A percentile compares a stretch with the other conserved stretches of the same genome.
phyloP scores from a whole-genome alignment of 2,888 invertebrate genomes.

The Drosophila neutralis region DNA sequence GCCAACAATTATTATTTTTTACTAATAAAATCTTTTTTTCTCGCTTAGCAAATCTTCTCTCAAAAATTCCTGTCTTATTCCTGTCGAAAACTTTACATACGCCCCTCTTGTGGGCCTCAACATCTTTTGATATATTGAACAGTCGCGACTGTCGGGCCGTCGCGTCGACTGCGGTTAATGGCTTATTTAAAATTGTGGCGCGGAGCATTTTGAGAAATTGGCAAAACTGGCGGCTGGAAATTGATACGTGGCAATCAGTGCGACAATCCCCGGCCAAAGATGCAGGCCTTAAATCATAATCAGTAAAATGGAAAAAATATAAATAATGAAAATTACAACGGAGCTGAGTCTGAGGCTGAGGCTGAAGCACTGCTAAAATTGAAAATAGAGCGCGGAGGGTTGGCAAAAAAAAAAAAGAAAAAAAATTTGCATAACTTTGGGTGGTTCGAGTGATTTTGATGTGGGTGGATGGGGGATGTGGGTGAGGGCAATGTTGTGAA shows the following conservation, averaged over 20 bases:
- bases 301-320: slow-evolving; percentile 82
- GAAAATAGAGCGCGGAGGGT: slow-evolving; percentile 71
- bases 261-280: slow-evolving; percentile 54
- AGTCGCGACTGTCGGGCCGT: slow-evolving; percentile 59
- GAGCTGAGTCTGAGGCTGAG: slow-evolving; percentile 27
- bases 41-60: background rate
- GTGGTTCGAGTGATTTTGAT: slow-evolving; percentile 53
- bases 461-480: background rate
- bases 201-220: slow-evolving; percentile 81
- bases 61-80: background rate
- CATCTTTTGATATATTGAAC: slow-evolving; percentile 81
- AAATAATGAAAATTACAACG: slow-evolving; percentile 77
- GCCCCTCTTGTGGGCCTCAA: slow-evolving; percentile 21
- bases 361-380: slow-evolving; percentile 63
- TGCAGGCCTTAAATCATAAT: slow-evolving; percentile 82
- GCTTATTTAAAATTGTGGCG: slow-evolving; percentile 82
- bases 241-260: slow-evolving; percentile 82
- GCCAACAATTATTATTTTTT: background rate
- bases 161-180: slow-evolving; percentile 83
- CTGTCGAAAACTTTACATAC: background rate
- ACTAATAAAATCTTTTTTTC: background rate
- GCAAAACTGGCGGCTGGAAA: slow-evolving; percentile 79
- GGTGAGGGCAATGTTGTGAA: slow-evolving; percentile 57
- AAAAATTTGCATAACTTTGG: slow-evolving; percentile 74
- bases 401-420: slow-evolving; percentile 51